These are phyloP conservation scores for Ophiodon elongatus DNA, from an alignment of 2,113 vertebrate species.

Conservation along the genomic window DNA sequence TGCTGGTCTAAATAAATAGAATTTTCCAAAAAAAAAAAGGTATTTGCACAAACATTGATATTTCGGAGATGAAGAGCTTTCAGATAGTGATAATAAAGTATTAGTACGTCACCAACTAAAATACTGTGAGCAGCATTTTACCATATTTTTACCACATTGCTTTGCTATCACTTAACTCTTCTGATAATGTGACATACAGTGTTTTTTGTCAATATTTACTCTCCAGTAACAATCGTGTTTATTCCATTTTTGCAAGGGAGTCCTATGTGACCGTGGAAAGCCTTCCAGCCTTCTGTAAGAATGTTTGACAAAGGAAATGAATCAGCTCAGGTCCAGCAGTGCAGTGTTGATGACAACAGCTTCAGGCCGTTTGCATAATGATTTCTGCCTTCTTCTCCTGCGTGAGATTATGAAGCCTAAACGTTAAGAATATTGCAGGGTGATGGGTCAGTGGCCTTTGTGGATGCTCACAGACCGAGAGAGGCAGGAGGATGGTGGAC, in stretches of 20 bases:
- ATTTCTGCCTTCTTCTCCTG: not conserved
- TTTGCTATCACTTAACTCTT: not conserved
- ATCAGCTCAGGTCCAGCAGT: conserved; percentile 14
- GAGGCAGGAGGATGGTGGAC: conserved; percentile 12
- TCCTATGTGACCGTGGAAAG: not conserved
- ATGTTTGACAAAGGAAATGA: not conserved
- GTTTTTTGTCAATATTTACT: not conserved
- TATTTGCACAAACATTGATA: no score
- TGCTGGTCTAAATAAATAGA: no score
- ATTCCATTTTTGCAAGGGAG: not conserved
- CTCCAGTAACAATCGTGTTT: not conserved
- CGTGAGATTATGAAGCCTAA: not conserved
- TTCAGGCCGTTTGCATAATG: conserved; percentile 26
- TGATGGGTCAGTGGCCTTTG: conserved; percentile 33
- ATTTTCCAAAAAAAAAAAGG: no score
- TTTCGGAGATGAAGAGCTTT: not conserved
- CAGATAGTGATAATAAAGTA: no score
- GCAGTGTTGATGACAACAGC: conserved; percentile 12
- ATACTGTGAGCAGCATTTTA: no score
- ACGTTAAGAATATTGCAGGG: conserved; percentile 11
- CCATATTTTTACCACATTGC: not conserved
- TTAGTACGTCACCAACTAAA: no score
- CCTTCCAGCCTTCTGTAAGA: not conserved
- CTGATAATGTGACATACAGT: not conserved
- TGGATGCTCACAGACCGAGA: not conserved